Evolutionary conservation across 2,113 vertebrate genomes (phyloP).

Genomic region (Theropithecus gelada): DNA sequence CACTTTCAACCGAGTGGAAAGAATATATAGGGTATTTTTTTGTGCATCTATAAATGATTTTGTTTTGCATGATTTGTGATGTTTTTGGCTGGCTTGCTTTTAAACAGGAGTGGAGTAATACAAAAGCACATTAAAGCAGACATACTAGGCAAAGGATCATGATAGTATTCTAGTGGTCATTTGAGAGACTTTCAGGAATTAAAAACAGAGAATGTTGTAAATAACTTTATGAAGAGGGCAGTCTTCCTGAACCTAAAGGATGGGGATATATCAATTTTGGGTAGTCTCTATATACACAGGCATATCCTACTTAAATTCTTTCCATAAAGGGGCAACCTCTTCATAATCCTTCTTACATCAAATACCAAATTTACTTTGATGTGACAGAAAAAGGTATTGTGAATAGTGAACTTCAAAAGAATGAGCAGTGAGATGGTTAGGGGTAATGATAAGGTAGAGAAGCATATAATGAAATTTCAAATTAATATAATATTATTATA

Average conservation of each 20-base stretch:
- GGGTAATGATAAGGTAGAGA: background rate
- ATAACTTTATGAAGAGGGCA: background rate
- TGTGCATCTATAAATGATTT: constrained; percentile 5
- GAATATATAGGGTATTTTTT: background rate
- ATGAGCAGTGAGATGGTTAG: background rate
- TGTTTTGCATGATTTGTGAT: background rate
- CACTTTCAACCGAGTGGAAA: background rate
- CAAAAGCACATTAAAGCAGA: constrained; percentile 29
- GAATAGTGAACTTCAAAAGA: background rate
- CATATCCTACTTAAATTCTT: background rate
- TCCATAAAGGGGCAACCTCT: background rate
- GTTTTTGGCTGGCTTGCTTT: constrained; percentile 43
- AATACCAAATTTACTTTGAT: background rate
- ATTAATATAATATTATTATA: background rate
- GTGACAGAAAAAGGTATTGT: background rate
- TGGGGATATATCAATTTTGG: background rate
- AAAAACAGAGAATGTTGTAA: background rate
- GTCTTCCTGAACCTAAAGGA: background rate
- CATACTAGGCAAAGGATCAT: background rate
- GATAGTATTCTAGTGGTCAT: background rate
- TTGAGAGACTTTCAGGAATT: background rate
- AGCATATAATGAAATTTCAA: background rate
- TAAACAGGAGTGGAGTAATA: constrained; percentile 25
- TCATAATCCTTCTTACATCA: background rate
- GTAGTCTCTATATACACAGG: background rate